phyloP scores from a whole-genome alignment of 2,113 vertebrate genomes.

The Alosa alosa region DNA sequence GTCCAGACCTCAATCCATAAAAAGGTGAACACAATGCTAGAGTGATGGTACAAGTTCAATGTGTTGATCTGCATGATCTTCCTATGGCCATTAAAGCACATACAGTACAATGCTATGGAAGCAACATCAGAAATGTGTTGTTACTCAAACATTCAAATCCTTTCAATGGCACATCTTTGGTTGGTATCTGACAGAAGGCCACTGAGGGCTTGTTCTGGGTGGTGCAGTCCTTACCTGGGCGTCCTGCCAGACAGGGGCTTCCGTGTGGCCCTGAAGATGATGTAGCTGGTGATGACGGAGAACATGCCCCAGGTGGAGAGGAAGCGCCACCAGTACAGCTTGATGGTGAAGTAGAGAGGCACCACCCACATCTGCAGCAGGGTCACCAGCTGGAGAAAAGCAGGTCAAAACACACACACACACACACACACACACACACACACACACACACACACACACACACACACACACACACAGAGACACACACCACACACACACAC shows the following conservation, averaged over 20 bases:
- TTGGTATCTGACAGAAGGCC: too few species aligned
- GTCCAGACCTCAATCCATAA: too few species aligned
- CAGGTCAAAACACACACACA: conserved; percentile 29
- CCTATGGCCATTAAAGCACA: too few species aligned
- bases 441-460: not conserved
- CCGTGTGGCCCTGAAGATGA: conserved; percentile 72
- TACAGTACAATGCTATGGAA: too few species aligned
- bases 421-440: not conserved
- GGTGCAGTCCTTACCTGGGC: conserved; percentile 43
- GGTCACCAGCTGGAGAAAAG: conserved; percentile 66
- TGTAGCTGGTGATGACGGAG: conserved; percentile 68
- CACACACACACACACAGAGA: conserved; percentile 17
- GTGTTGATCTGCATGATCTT: too few species aligned
- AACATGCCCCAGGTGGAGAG: conserved; percentile 71
- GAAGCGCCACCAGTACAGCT: conserved; percentile 72
- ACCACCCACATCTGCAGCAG: conserved; percentile 74
- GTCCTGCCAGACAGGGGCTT: conserved; percentile 68
- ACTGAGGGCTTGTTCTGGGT: not conserved
- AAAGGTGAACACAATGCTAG: too few species aligned
- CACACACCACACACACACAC: conserved; percentile 16
- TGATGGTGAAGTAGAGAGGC: conserved; percentile 74
- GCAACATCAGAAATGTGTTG: too few species aligned
- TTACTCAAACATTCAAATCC: too few species aligned
- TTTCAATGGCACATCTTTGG: too few species aligned
- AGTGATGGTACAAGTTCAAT: too few species aligned